These are phyloP conservation scores for Drosophila borealis DNA, from an alignment of 2,888 invertebrate species.

Conservation along the genomic window DNA sequence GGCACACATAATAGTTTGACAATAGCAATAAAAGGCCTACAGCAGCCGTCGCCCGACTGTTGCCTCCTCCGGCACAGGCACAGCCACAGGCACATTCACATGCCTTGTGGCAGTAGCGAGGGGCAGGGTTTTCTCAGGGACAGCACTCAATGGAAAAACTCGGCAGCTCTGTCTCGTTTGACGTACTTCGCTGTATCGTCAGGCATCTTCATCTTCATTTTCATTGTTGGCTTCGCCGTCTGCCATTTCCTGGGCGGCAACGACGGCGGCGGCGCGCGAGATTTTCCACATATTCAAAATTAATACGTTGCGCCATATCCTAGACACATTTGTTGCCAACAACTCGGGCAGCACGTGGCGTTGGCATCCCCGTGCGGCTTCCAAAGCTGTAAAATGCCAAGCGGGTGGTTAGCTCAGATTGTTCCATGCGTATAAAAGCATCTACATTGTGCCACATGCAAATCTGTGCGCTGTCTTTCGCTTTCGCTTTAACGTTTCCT, in stretches of 20 bases:
- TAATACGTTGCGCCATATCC: slow-evolving; percentile 79
- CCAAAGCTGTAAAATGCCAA: slow-evolving; percentile 69
- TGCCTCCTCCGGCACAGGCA: slow-evolving; percentile 10
- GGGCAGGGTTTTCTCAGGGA: slow-evolving; percentile 11
- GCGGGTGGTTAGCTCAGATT: slow-evolving; percentile 55
- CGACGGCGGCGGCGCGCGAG: slow-evolving; percentile 62
- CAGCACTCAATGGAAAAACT: slow-evolving; percentile 26
- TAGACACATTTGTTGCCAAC: slow-evolving; percentile 76
- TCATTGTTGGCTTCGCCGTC: slow-evolving; percentile 65
- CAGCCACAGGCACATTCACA: not conserved
- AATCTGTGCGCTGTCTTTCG: slow-evolving; percentile 49
- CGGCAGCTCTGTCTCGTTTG: slow-evolving; percentile 34
- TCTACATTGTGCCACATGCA: slow-evolving; percentile 41
- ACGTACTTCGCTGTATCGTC: slow-evolving; percentile 75
- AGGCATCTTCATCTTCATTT: slow-evolving; percentile 69
- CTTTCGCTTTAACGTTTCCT: slow-evolving; percentile 45
- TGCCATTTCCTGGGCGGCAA: slow-evolving; percentile 54
- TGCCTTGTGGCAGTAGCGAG: not conserved
- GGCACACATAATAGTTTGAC: slow-evolving; percentile 75
- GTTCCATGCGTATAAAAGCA: slow-evolving; percentile 20
- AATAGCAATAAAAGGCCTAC: slow-evolving; percentile 80
- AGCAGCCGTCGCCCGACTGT: slow-evolving; percentile 51
- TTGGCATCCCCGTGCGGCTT: slow-evolving; percentile 60
- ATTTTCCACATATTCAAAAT: slow-evolving; percentile 81
- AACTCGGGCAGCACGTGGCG: slow-evolving; percentile 60